phyloP scores from a whole-genome alignment of 2,888 invertebrate species.

The Mimumesa dahlbomi region DNA sequence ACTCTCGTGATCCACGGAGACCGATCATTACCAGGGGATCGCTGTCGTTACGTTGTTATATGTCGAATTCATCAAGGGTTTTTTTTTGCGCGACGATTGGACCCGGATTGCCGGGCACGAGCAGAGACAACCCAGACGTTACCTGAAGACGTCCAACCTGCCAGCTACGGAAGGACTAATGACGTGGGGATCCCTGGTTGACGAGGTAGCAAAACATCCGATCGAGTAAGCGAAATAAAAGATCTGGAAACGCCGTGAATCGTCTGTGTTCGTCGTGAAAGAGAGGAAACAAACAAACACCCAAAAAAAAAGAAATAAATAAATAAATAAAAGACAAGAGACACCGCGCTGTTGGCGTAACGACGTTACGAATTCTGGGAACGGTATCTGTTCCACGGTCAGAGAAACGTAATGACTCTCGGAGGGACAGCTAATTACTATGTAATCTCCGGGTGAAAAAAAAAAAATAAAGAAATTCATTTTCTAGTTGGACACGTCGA shows the following conservation, averaged over 20 bases:
- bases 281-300: too few relatives aligned
- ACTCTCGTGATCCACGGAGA: conserved; percentile 21
- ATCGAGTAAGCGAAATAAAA: conserved; percentile 41
- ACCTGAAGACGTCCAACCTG: conserved; percentile 36
- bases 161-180: conserved; percentile 48
- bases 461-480: conserved; percentile 1
- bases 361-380: neutral
- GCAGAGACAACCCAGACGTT: conserved; percentile 23
- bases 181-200: conserved; percentile 43
- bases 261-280: too few relatives aligned
- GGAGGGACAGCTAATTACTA: neutral
- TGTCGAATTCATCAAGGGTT: conserved; percentile 56
- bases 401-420: neutral
- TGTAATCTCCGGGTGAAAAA: neutral
- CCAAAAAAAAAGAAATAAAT: too few relatives aligned
- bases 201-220: conserved; percentile 34
- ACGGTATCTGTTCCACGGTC: neutral
- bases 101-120: conserved; percentile 42
- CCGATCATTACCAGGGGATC: conserved; percentile 53
- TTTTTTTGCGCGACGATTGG: conserved; percentile 55
- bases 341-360: too few relatives aligned
- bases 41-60: conserved; percentile 60
- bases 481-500: neutral
- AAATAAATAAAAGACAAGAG: too few relatives aligned
- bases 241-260: conserved; percentile 28